Conservation (phyloP, 2,797 vertebrate species). For the Poeciliopsis presidionis region DNA sequence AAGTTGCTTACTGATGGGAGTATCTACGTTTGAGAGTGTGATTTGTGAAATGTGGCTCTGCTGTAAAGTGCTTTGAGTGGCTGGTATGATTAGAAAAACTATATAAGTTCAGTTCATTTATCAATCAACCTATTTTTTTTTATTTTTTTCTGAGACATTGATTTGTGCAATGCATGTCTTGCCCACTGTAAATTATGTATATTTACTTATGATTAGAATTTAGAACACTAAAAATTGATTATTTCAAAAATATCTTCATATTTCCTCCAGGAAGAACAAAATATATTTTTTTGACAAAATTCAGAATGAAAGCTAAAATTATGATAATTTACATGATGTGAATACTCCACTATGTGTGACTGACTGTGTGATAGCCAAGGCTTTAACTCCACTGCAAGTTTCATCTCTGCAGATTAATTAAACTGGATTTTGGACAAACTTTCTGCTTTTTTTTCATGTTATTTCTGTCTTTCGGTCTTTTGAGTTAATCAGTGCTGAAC, state of each 20-base stretch:
- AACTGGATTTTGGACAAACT: slow-evolving; percentile 26
- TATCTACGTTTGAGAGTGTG: background rate
- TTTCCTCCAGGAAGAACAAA: background rate
- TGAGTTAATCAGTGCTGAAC: slow-evolving; percentile 47
- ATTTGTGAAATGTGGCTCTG: background rate
- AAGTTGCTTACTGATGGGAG: background rate
- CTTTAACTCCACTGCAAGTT: slow-evolving; percentile 21
- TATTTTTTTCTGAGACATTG: no score
- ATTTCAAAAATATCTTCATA: background rate
- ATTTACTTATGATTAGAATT: background rate
- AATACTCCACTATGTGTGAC: background rate
- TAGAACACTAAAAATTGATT: no score
- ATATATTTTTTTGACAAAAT: background rate
- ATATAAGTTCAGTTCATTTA: background rate
- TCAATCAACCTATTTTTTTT: background rate
- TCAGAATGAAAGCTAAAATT: slow-evolving; percentile 1
- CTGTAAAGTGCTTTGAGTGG: background rate
- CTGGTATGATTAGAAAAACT: background rate
- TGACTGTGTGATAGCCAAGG: background rate
- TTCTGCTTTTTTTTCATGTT: slow-evolving; percentile 13
- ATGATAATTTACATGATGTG: background rate
- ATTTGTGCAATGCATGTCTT: background rate
- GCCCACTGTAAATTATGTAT: background rate
- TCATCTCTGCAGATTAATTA: slow-evolving; percentile 48
- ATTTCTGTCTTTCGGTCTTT: slow-evolving; percentile 24